Evolutionary conservation across 1,140 invertebrate genomes (phyloP).

Genomic region (Euborellia annulipes): DNA sequence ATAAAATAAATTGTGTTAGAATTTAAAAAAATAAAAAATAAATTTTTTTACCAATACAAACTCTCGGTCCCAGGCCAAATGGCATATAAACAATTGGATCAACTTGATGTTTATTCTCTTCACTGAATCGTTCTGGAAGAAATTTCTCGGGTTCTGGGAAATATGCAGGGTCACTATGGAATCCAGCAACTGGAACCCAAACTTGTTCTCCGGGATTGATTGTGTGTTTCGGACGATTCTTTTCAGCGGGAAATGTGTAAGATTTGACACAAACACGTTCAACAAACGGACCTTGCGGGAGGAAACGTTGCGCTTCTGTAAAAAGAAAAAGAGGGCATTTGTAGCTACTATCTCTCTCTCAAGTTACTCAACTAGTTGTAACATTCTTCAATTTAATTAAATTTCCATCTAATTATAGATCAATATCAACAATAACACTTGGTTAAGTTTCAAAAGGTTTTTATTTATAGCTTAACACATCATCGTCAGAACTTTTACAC

Average conservation of each 20-base stretch:
- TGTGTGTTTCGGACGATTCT: slow-evolving; percentile 18
- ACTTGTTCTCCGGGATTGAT: slow-evolving; percentile 15
- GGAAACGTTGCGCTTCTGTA: slow-evolving; percentile 32
- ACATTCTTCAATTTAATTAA: too few species aligned
- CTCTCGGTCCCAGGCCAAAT: slow-evolving; percentile 30
- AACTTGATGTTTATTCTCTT: slow-evolving; percentile 17
- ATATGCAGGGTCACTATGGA: slow-evolving; percentile 29
- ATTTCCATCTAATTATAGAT: too few species aligned
- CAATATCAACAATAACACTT: too few species aligned
- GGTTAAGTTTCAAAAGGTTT: too few species aligned
- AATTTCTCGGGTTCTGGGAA: slow-evolving; percentile 38
- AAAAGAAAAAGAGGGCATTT: too few species aligned
- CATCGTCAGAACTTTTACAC: too few species aligned
- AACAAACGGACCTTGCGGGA: slow-evolving; percentile 29
- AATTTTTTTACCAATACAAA: slow-evolving; percentile 33
- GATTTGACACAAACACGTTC: slow-evolving; percentile 26
- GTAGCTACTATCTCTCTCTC: too few species aligned
- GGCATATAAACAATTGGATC: slow-evolving; percentile 27
- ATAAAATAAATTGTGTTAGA: too few species aligned
- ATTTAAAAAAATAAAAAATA: too few species aligned
- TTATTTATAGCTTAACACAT: too few species aligned
- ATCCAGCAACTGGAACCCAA: slow-evolving; percentile 18
- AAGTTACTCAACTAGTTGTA: too few species aligned
- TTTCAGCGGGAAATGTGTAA: slow-evolving; percentile 23
- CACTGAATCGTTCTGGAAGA: slow-evolving; percentile 26